Evolutionary conservation across 2,113 vertebrate genomes (phyloP).

Genomic region (Zootoca vivipara): DNA sequence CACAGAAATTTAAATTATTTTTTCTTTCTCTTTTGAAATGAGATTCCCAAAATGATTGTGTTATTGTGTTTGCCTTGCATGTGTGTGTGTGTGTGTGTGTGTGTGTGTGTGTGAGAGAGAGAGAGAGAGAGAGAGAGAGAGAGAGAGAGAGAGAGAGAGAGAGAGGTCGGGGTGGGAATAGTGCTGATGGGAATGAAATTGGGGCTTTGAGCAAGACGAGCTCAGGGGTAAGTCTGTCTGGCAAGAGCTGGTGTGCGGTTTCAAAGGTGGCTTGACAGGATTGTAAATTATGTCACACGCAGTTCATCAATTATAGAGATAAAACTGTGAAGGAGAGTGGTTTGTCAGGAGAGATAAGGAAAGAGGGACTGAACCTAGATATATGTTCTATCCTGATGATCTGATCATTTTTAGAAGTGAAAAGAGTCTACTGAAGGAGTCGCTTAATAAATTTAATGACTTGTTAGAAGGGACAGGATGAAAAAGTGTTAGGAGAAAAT

Average conservation of each 20-base stretch:
- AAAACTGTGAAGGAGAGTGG: slow-evolving; percentile 64
- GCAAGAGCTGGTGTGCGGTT: slow-evolving; percentile 53
- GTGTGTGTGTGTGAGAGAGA: too few species aligned
- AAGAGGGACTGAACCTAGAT: slow-evolving; percentile 58
- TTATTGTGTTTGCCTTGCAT: background rate
- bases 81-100: too few species aligned
- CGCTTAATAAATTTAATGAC: slow-evolving; percentile 67
- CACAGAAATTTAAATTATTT: slow-evolving; percentile 5
- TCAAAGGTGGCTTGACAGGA: slow-evolving; percentile 50
- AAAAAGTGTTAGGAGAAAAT: slow-evolving; percentile 59
- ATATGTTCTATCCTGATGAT: slow-evolving; percentile 65
- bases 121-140: too few species aligned
- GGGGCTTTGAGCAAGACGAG: background rate
- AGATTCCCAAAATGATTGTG: background rate
- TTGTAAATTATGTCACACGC: slow-evolving; percentile 54
- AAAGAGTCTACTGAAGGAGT: slow-evolving; percentile 59
- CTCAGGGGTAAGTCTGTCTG: background rate
- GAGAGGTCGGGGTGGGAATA: background rate
- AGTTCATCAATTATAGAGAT: slow-evolving; percentile 62
- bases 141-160: too few species aligned
- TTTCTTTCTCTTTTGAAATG: background rate
- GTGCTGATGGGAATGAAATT: background rate
- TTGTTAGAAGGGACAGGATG: slow-evolving; percentile 51
- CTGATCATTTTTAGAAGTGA: slow-evolving; percentile 55
- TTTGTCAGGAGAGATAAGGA: slow-evolving; percentile 68